phyloP scores from a whole-genome alignment of 2,113 vertebrate species.

The Hystrix brachyura region DNA sequence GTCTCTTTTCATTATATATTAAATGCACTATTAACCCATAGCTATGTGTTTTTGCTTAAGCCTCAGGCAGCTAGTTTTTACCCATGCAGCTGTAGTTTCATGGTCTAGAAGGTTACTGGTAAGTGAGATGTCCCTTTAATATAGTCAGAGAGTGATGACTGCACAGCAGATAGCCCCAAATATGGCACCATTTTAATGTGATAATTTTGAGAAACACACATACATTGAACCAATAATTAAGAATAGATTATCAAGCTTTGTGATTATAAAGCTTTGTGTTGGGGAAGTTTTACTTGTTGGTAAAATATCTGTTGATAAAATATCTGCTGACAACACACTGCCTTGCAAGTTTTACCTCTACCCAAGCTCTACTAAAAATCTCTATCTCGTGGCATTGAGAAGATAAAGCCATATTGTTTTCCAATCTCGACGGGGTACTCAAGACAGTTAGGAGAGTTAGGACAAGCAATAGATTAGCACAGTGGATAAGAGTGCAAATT shows the following conservation, averaged over 20 bases:
- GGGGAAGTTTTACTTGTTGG: neutral
- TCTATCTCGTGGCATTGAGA: no score
- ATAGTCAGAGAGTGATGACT: neutral
- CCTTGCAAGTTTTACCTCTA: neutral
- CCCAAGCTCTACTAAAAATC: neutral
- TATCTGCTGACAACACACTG: neutral
- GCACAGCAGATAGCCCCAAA: neutral
- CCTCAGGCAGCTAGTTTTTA: neutral
- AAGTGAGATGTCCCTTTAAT: neutral
- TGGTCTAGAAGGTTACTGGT: neutral
- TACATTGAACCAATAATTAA: neutral
- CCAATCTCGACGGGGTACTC: fast-evolving
- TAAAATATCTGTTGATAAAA: conserved; percentile 32
- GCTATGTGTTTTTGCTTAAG: neutral
- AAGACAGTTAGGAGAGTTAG: neutral
- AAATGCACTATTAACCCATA: neutral
- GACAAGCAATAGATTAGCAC: neutral
- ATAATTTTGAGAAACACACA: neutral
- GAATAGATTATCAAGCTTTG: neutral
- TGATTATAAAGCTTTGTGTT: neutral
- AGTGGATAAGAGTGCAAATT: neutral
- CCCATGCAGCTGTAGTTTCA: neutral
- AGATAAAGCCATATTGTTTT: neutral
- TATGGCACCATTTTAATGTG: neutral
- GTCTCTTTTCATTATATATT: neutral